phyloP scores from a whole-genome alignment of 2,888 invertebrate genomes.

The Eupithecia dodoneata region DNA sequence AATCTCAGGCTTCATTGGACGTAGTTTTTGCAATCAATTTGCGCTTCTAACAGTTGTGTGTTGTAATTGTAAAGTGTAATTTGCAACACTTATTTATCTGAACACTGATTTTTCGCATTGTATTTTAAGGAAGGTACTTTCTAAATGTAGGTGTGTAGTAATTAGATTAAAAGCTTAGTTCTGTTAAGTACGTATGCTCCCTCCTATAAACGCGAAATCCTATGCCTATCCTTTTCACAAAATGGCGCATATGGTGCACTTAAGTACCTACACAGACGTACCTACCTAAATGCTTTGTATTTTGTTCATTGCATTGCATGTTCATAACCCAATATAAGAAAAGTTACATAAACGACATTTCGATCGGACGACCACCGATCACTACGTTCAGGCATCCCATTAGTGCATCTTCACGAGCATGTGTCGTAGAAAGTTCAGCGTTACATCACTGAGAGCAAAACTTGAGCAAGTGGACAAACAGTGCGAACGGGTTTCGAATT shows the following conservation, averaged over 20 bases:
- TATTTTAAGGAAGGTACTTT: background rate
- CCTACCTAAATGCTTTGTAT: background rate
- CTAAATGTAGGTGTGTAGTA: background rate
- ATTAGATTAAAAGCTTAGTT: background rate
- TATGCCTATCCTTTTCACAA: too few relatives aligned
- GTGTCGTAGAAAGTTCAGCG: constrained; percentile 48
- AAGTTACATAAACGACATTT: constrained; percentile 37
- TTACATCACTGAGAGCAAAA: constrained; percentile 49
- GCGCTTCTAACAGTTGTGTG: background rate
- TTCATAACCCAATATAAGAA: constrained; percentile 18
- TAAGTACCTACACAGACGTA: background rate
- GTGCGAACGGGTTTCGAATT: constrained; percentile 47
- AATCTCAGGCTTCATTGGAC: constrained; percentile 17
- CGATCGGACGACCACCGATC: constrained; percentile 25
- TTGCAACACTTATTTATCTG: background rate
- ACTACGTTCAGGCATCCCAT: constrained; percentile 20
- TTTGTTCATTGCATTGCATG: background rate
- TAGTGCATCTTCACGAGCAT: constrained; percentile 43
- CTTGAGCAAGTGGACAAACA: constrained; percentile 51
- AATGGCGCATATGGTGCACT: too few relatives aligned
- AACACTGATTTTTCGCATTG: background rate
- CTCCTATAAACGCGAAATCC: too few relatives aligned
- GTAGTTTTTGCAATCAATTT: constrained; percentile 16
- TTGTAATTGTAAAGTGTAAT: constrained; percentile 14
- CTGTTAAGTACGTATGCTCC: background rate